Evolutionary conservation across 2,888 invertebrate genomes (phyloP), one percentile per base, ranked within the genome.

Genomic region (Ectobius pallidus): DNA sequence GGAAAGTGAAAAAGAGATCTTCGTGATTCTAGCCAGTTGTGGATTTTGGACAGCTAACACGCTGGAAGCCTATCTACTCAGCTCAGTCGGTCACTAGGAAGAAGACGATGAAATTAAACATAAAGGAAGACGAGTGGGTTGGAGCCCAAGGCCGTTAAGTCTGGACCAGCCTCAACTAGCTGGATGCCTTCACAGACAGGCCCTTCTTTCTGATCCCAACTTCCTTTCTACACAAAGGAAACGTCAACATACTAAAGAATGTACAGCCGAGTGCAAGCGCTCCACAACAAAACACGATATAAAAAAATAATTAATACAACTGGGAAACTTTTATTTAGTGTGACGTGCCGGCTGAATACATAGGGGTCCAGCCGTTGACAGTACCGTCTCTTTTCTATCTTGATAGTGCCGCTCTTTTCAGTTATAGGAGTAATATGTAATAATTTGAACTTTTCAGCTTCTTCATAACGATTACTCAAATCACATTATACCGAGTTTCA

Each of bases 61-160:
- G 58, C 58, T 30, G 30, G 58, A 30, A 58, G 58, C 58, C 22
- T 2, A 9, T 22, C 20, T 20, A 11, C 44, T n/a, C n/a, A n/a
- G n/a, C 22, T 30, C n/a, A 58, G 58, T 30, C 30, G 58, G 58
- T 58, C 58, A 58, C 58, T 58, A 58, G 58, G 55, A 58, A 30
- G 58, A 58, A 14, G 11, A 34, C n/a, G n/a, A n/a, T n/a, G n/a
- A 2, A 7, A 58, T 46, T 46, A 46, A n/a, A 46, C 46, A 46
- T 58, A 30, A 58, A 30, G 58, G 22, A 55, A 25, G 30, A 11
- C n/a, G 58, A 30, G 58, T 16, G 30, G 30, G n/a, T 30, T n/a
- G n/a, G 30, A 16, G n/a, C 30, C 30, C 58, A 58, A 58, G 58
- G 58, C 58, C 58, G 58, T 58, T 58, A 30, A n/a, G 58, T 58